A percentile compares a stretch with the other conserved stretches of the same genome.
Conservation (phyloP, 2,113 vertebrate species). For the Cephalopterus ornatus region DNA sequence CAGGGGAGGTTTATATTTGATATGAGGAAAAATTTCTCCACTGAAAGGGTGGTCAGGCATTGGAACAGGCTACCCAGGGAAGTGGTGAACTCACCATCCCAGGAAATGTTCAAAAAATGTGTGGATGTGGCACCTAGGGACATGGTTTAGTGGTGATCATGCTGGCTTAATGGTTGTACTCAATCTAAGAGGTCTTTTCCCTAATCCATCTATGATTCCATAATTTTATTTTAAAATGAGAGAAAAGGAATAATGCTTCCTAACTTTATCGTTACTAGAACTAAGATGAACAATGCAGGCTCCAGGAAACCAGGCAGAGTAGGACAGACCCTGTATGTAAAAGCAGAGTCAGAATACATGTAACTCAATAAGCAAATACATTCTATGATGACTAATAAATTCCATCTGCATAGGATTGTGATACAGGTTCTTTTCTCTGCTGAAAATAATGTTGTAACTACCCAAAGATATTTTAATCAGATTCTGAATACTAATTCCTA, state of each 20-base stretch:
- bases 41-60: neutral
- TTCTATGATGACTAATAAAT: neutral
- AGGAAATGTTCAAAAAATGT: neutral
- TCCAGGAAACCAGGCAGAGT: neutral
- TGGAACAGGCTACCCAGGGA: neutral
- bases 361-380: neutral
- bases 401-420: neutral
- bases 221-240: neutral
- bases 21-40: neutral
- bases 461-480: neutral
- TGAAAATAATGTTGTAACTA: neutral
- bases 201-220: neutral
- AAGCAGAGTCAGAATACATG: neutral
- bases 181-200: neutral
- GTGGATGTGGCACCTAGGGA: neutral
- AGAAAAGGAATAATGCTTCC: neutral
- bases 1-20: neutral
- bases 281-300: neutral
- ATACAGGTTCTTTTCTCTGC: neutral
- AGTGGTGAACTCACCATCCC: neutral
- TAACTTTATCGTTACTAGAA: neutral
- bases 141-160: neutral
- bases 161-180: neutral
- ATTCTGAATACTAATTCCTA: neutral
- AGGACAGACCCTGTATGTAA: neutral